Conservation (phyloP, 2,113 vertebrate genomes). For the Acrocephalus arundinaceus region DNA sequence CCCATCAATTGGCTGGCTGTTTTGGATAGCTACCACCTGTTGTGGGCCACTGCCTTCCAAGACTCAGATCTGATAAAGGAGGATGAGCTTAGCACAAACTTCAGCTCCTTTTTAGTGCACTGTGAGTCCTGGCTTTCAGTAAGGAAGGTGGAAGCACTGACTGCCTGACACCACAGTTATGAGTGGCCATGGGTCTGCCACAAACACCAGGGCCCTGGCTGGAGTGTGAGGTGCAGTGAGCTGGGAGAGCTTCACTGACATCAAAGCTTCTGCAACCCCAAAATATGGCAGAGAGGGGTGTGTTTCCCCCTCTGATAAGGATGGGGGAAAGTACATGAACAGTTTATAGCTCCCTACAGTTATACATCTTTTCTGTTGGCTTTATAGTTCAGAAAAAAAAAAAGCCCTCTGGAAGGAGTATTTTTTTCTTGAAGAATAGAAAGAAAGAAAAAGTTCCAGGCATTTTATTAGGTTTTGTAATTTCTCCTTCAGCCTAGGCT, state of each 20-base stretch:
- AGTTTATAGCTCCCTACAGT: background rate
- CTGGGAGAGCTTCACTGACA: background rate
- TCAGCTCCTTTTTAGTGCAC: background rate
- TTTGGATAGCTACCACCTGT: background rate
- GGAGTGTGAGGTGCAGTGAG: background rate
- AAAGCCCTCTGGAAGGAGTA: background rate
- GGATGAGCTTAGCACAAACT: background rate
- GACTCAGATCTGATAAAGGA: background rate
- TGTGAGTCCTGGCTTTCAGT: background rate
- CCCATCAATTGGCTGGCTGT: background rate
- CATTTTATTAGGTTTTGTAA: background rate
- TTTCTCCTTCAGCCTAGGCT: background rate
- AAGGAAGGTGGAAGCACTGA: background rate
- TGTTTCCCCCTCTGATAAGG: background rate
- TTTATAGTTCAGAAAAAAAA: background rate
- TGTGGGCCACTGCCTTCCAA: background rate
- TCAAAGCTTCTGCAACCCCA: background rate
- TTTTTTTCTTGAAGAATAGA: background rate
- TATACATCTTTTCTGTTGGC: background rate
- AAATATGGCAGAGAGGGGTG: background rate
- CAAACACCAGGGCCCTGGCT: fast-evolving
- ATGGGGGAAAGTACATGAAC: background rate
- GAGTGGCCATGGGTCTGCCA: background rate
- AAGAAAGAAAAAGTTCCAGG: background rate
- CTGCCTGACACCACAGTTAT: background rate